Base-by-base conservation (phyloP, 2,888 invertebrate species). In the Timema cristinae region DNA sequence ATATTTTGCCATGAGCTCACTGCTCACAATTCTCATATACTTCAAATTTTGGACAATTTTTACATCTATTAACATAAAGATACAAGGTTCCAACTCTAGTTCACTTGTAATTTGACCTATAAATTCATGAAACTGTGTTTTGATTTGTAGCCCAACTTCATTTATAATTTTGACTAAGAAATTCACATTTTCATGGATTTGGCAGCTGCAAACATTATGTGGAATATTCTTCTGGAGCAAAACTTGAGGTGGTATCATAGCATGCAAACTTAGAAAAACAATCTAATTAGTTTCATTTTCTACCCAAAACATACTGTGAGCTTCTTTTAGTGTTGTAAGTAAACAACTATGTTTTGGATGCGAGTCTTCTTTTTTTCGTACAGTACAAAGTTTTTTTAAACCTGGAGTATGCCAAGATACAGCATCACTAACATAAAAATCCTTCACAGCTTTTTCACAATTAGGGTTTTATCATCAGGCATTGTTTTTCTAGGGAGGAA, bases 101-200 rank as follows among this genome's bases (percentile, higher is more conserved):
- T 59, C 32, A 32, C 59, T 13, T 6, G 32, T 9, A 15, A 59
- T 32, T 9, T 59, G 59, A 15, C 8, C 32, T 7, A 7, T 59
- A 32, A 59, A 59, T 15, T 59, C n/a, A 16, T n/a, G 8, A 32
- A 59, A 59, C 32, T 59, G 15, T 15, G n/a, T 11, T n/a, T 59
- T 9, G 32, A 59, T 9, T 10, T 13, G 59, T 9, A 59, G 59
- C 7, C 59, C 59, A 59, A 32, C 59, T 7, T 9, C 59, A 16
- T n/a, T 59, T 32, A 59, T 0, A 32, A 1, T n/a, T 59, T n/a
- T 59, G 16, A 59, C 7, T n/a, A 59, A 13, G 15, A n/a, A 7
- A 9, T 11, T 15, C 59, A 59, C 59, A 59, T 59, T 59, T 13
- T 59, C 59, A n/a, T 59, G 59, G 15, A n/a, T 59, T 59, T 59